Conservation (phyloP, 2,888 invertebrate genomes). For the Conistra vaccinii region DNA sequence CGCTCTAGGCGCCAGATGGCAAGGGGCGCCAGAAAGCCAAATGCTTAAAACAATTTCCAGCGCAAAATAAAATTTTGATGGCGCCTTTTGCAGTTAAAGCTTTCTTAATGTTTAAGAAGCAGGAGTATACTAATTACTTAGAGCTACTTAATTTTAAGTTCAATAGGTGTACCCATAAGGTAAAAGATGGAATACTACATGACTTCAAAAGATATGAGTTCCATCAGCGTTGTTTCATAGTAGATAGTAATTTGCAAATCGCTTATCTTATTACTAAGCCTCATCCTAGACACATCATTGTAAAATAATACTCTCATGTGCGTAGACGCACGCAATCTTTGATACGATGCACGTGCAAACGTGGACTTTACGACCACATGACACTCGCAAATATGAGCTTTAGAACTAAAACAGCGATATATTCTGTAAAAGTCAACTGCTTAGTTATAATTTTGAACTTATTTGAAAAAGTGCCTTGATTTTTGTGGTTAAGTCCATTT, state of each 20-base stretch:
- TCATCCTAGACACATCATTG: constrained; percentile 52
- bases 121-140: too few species aligned
- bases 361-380: constrained; percentile 32
- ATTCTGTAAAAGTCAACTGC: neutral
- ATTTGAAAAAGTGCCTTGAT: neutral
- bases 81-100: too few species aligned
- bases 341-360: constrained; percentile 54
- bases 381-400: constrained; percentile 28
- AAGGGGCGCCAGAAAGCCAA: too few species aligned
- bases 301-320: constrained; percentile 66
- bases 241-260: constrained; percentile 24
- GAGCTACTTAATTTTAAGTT: too few species aligned
- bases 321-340: constrained; percentile 68
- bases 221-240: neutral
- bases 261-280: constrained; percentile 60
- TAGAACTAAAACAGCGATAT: neutral
- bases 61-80: too few species aligned
- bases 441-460: neutral
- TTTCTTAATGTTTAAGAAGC: too few species aligned
- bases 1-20: too few species aligned
- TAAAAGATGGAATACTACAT: neutral
- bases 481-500: neutral
- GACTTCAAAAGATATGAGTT: neutral
- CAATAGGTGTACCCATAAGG: too few species aligned
- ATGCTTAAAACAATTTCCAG: too few species aligned